Conservation (phyloP, 1,140 invertebrate species). For the Riptortus pedestris region DNA sequence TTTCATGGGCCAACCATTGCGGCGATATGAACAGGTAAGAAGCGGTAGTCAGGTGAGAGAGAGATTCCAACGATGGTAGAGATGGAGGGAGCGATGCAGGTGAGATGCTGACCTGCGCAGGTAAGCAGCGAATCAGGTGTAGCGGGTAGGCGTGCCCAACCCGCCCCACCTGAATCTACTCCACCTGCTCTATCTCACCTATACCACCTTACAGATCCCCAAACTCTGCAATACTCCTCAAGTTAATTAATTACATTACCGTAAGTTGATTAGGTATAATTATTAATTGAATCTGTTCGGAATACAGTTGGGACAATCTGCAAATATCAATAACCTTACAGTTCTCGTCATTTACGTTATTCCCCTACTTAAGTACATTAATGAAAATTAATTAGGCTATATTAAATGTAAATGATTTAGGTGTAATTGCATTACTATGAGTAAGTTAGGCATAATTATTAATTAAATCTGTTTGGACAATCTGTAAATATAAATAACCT, state of each 20-base stretch:
- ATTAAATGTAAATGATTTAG: not conserved
- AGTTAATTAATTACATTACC: too few relatives aligned
- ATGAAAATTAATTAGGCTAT: not conserved
- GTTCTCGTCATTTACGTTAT: not conserved
- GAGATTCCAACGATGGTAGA: not conserved
- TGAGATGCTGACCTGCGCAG: conserved; percentile 9
- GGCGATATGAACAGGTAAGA: too few relatives aligned
- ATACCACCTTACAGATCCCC: conserved; percentile 3
- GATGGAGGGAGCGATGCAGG: conserved; percentile 1
- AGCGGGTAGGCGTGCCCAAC: not conserved
- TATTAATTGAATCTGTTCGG: too few relatives aligned
- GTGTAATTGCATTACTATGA: too few relatives aligned
- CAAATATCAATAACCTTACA: too few relatives aligned
- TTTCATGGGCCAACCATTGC: too few relatives aligned
- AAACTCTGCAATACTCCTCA: too few relatives aligned
- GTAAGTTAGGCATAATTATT: too few relatives aligned
- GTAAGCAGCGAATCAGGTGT: conserved; percentile 3
- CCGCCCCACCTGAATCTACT: not conserved
- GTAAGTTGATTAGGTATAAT: too few relatives aligned
- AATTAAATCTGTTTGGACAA: too few relatives aligned
- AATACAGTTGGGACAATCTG: too few relatives aligned
- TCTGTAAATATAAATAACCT: too few relatives aligned
- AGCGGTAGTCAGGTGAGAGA: not conserved
- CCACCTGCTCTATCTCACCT: not conserved
- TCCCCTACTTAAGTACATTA: not conserved